A percentile compares a stretch with the other conserved stretches of the same genome.
These are phyloP conservation scores for Gymnoscelis rufifasciata DNA, from an alignment of 2,888 invertebrate species.

Conservation along the genomic window DNA sequence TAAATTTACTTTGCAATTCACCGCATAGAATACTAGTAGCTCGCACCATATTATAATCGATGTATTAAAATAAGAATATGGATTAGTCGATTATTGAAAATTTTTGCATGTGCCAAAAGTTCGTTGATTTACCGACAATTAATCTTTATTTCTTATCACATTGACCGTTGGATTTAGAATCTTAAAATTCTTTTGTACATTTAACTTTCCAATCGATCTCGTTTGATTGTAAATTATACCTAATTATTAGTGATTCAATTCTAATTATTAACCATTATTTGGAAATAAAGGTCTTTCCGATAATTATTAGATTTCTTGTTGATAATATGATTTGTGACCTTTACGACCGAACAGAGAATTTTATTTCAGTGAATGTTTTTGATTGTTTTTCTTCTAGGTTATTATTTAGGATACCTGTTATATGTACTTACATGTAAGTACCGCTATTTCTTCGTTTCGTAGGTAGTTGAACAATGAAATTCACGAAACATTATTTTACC, in stretches of 20 bases:
- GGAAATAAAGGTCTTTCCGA: too few relatives aligned
- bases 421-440: not conserved
- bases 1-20: conserved; percentile 40
- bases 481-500: conserved; percentile 60
- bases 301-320: too few relatives aligned
- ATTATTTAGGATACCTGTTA: not conserved
- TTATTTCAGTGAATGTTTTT: too few relatives aligned
- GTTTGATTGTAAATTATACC: not conserved
- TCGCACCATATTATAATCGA: conserved; percentile 28
- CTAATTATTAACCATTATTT: not conserved
- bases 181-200: not conserved
- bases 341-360: too few relatives aligned
- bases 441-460: conserved; percentile 41
- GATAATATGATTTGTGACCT: too few relatives aligned
- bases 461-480: conserved; percentile 52
- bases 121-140: conserved; percentile 26
- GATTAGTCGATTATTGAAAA: conserved; percentile 21
- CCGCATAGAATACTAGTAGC: conserved; percentile 26
- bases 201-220: conserved; percentile 3
- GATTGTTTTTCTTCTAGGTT: not conserved
- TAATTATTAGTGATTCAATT: not conserved
- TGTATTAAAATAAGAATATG: conserved; percentile 30
- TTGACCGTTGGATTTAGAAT: not conserved
- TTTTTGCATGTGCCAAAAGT: conserved; percentile 68
- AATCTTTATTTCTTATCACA: not conserved